Evolutionary conservation across 2,888 invertebrate genomes (phyloP), one percentile per base, ranked within the genome.

Genomic region (Dicyrtoma fusca): DNA sequence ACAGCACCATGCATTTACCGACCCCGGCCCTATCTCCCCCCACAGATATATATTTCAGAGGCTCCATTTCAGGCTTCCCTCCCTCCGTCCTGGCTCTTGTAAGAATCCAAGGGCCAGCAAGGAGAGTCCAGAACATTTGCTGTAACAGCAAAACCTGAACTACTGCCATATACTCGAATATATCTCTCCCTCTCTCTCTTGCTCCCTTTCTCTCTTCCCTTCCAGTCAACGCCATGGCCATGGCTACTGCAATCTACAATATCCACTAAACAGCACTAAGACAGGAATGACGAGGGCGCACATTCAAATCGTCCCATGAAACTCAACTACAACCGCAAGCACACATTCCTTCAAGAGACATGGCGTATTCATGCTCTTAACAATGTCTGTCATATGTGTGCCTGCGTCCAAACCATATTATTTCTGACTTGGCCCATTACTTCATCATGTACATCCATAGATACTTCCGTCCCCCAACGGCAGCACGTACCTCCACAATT

Each of bases 181-280:
- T 14, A 14, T 21, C 49, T 62, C 23, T 17, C 1, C 1, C 17
- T 53, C 2, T 53, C n/a, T 53, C 2, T 19, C 19, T 53, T 17
- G 1, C 55, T 55, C 23, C n/a, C 8, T 55, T 6, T 6, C 2
- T n/a, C 34, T 51, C 45, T 55, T 26, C 14, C 66, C 55, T 63
- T 66, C 66, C 17, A 57, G 72, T 66, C 65, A 65, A 61, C 65
- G 57, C 61, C 51, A 57, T 72, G n/a, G n/a, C n/a, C n/a, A n/a
- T n/a, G n/a, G n/a, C 62, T 26, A 62, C 26, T 17, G n/a, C 44
- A 68, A 44, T 68, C 55, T 57, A 44, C 53, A 34, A 53, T 6
- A 14, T 14, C 25, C 23, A 11, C 4, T 49, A 47, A 4, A 21
- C 19, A 64, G 23, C 47, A 64, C 19, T 21, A 59, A 42, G 59